Conservation (phyloP, 2,113 vertebrate genomes). For the Petrocephalus microphthalmus region DNA sequence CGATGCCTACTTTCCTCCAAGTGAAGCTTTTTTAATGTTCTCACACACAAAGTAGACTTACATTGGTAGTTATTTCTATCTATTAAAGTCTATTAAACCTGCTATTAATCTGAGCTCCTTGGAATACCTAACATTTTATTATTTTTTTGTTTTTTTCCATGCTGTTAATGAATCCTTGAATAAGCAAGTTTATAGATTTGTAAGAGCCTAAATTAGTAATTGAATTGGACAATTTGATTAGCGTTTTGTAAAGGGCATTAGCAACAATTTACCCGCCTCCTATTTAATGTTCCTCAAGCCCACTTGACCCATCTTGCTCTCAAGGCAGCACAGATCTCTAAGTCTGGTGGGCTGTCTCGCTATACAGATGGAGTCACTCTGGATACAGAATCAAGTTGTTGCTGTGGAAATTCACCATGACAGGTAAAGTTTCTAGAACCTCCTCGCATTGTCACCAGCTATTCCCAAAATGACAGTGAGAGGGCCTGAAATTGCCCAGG, state of each 20-base stretch:
- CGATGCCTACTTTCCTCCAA: not conserved
- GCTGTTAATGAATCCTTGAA: not conserved
- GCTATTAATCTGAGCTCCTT: not conserved
- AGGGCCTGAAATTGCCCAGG: not conserved
- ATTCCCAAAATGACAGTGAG: not conserved
- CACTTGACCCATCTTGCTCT: slow-evolving; percentile 22
- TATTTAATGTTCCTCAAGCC: slow-evolving; percentile 25
- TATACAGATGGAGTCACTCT: not conserved
- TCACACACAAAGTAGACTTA: not conserved
- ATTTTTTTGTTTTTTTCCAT: not conserved
- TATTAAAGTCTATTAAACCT: not conserved
- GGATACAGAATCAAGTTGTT: not conserved
- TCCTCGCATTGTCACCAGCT: not conserved
- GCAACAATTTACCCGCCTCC: not conserved
- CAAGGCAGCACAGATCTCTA: slow-evolving; percentile 21
- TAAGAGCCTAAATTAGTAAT: slow-evolving; percentile 17
- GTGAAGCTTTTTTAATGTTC: not conserved
- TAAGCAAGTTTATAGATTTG: slow-evolving; percentile 3
- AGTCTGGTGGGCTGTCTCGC: not conserved
- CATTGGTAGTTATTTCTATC: not conserved
- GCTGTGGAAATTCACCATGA: not conserved
- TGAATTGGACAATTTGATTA: slow-evolving; percentile 25
- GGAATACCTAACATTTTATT: not conserved
- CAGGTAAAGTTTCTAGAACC: not conserved
- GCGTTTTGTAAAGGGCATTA: slow-evolving; percentile 26